Percentiles rank a stretch among this genome's conserved stretches.
Conservation (phyloP, 1,140 invertebrate species). For the Macrobrachium nipponense region DNA sequence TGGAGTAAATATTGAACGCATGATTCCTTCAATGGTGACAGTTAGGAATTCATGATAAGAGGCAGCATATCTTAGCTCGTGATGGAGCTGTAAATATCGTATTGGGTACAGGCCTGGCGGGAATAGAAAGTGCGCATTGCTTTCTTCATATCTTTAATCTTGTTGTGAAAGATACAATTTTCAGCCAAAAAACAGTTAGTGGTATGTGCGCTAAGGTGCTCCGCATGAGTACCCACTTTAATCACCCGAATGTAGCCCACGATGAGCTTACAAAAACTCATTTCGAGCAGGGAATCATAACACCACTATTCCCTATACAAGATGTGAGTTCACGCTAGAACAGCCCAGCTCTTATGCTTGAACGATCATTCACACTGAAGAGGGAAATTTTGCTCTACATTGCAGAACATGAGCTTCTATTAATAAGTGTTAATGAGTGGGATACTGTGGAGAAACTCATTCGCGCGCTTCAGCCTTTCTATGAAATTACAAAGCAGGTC, state of each 20-base stretch:
- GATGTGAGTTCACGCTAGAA: background rate
- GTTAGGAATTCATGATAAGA: constrained; percentile 10
- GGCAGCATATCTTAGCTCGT: constrained; percentile 18
- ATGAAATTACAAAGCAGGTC: too few species aligned
- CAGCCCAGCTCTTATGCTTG: background rate
- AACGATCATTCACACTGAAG: constrained; percentile 3
- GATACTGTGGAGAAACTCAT: too few species aligned
- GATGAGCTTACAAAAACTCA: too few species aligned
- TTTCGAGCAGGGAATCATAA: background rate
- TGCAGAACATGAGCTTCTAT: too few species aligned
- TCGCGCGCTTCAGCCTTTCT: too few species aligned
- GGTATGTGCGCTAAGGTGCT: background rate
- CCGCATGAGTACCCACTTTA: too few species aligned
- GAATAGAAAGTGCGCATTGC: constrained; percentile 4
- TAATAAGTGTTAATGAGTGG: too few species aligned
- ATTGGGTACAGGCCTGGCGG: constrained; percentile 9
- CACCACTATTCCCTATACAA: background rate
- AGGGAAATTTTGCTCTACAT: constrained; percentile 12
- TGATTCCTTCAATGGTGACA: constrained; percentile 17
- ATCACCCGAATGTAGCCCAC: too few species aligned
- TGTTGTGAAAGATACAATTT: constrained; percentile 18
- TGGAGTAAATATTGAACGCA: constrained; percentile 9
- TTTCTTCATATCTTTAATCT: constrained; percentile 12
- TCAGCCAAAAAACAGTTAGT: background rate
- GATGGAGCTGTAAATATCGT: constrained; percentile 8